Base-by-base conservation (phyloP, 2,888 invertebrate genomes). In the Pollenia angustigena region DNA sequence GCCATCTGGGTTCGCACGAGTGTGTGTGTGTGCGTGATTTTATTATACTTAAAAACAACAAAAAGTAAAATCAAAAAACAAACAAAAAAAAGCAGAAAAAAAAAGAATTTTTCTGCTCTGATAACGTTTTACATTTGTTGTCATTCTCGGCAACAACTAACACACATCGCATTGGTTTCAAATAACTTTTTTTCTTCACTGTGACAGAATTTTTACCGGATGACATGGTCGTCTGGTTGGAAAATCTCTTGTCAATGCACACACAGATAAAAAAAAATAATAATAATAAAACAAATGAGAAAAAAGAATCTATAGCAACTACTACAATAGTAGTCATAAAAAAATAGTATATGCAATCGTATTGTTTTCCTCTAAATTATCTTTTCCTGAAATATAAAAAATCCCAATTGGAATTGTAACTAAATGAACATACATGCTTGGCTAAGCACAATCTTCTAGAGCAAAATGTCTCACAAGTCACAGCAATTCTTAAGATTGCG, bases 51-150 rank as follows among this genome's bases (percentile, higher is more conserved):
- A 68, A 18, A 23, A 69, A 75, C 48, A 66, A 60, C 42, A 80
- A 48, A 50, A 69, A n/a, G 52, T 32, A 0, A 68, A 58, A 7
- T 56, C 23, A 7, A 8, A 32, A 52, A 76, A 48, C 18, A 46
- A 12, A 60, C n/a, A 48, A 74, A 58, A 44, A 48, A n/a, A 46
- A 12, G 11, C 44, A 32, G 32, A 54, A 42, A 56, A 44, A 16
- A 81, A 81, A 79, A 60, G 72, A 58, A 80, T 88, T 83, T 88
- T 88, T 88, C 87, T 88, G 88, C 88, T 88, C 88, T 87, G 88
- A 88, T 88, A 88, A 88, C 82, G 81, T 81, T 84, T 84, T 86
- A 84, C 87, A 87, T 80, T 88, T 88, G 84, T 88, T 88, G 83
- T 75, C 88, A 76, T 88, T 87, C 85, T 81, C 23, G 80, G 68